These are phyloP conservation scores for Scaptodrosophila latifasciaeformis DNA, from an alignment of 2,888 invertebrate species.

Conservation along the genomic window DNA sequence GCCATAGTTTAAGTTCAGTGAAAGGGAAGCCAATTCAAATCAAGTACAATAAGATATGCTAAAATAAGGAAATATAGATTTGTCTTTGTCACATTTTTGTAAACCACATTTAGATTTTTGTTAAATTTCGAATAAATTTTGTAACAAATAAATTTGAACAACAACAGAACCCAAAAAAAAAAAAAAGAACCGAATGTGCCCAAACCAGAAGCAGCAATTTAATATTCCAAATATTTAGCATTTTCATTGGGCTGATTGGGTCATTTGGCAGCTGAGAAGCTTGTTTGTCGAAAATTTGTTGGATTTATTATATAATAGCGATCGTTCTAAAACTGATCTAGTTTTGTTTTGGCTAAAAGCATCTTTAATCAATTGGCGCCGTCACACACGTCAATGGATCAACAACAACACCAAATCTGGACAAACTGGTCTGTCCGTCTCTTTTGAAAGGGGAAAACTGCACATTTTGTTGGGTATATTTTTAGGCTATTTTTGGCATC, in stretches of 20 bases:
- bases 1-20: conserved; percentile 40
- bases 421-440: background rate
- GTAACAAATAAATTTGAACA: conserved; percentile 24
- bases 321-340: background rate
- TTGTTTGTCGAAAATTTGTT: too few relatives aligned
- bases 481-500: conserved; percentile 15
- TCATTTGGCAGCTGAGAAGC: too few relatives aligned
- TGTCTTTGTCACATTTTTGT: background rate
- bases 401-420: background rate
- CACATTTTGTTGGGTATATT: too few relatives aligned
- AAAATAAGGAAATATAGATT: conserved; percentile 5
- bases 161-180: too few relatives aligned
- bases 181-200: too few relatives aligned
- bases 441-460: too few relatives aligned
- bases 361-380: background rate
- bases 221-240: too few relatives aligned
- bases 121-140: conserved; percentile 49
- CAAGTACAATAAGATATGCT: conserved; percentile 4
- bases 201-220: too few relatives aligned
- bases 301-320: too few relatives aligned
- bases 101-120: conserved; percentile 20
- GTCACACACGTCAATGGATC: background rate
- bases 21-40: background rate
- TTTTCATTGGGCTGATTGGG: too few relatives aligned
- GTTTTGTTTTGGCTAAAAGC: too few relatives aligned